These are phyloP conservation scores for Centroberyx gerrardi DNA, from an alignment of 2,797 vertebrate species.

Conservation along the genomic window DNA sequence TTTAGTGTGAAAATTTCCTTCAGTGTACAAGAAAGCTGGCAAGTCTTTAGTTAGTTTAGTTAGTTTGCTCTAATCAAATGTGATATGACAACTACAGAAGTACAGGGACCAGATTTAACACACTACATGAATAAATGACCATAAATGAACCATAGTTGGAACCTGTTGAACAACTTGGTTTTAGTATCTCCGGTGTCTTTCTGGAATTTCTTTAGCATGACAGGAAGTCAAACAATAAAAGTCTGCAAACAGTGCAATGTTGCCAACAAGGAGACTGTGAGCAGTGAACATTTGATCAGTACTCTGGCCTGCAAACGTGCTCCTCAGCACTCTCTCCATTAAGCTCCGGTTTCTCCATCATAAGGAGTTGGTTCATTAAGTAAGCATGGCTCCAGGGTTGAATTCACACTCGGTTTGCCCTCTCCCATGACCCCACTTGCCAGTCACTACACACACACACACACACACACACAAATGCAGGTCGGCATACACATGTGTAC, in stretches of 20 bases:
- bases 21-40: background rate
- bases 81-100: background rate
- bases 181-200: background rate
- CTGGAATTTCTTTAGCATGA: background rate
- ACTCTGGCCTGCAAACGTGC: constrained; percentile 37
- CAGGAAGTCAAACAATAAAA: constrained; percentile 27
- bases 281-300: constrained; percentile 49
- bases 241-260: constrained; percentile 10
- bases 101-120: constrained; percentile 9
- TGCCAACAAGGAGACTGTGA: constrained; percentile 22
- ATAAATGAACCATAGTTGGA: background rate
- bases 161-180: background rate
- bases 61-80: constrained; percentile 17
- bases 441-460: constrained; percentile 51
- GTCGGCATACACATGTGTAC: constrained; percentile 48
- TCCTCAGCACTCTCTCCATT: constrained; percentile 55
- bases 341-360: constrained; percentile 71
- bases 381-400: constrained; percentile 77
- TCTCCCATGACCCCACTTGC: constrained; percentile 82
- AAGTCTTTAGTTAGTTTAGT: background rate
- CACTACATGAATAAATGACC: no score
- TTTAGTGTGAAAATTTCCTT: background rate
- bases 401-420: constrained; percentile 76
- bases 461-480: constrained; percentile 32
- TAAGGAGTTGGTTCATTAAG: constrained; percentile 74